phyloP scores from a whole-genome alignment of 1,140 invertebrate species.

The Zaprionus gabonicus region DNA sequence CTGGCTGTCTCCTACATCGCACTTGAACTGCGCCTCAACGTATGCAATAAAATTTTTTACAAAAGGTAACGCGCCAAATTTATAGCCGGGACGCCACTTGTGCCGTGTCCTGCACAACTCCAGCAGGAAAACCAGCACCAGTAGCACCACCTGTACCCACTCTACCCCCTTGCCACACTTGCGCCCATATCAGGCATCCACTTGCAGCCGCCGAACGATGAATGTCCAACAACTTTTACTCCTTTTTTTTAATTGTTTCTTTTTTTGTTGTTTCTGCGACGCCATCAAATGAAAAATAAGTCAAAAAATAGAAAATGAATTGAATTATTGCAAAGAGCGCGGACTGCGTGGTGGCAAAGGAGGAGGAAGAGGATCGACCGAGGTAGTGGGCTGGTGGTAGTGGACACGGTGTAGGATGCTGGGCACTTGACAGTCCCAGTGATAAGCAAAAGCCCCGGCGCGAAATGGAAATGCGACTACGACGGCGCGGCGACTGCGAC shows the following conservation, averaged over 20 bases:
- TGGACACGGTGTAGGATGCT: conserved; percentile 32
- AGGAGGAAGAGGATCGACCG: background rate
- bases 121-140: background rate
- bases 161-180: background rate
- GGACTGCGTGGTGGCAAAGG: background rate
- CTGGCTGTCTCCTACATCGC: conserved; percentile 11
- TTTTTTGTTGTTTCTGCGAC: conserved; percentile 44
- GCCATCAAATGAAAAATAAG: conserved; percentile 78
- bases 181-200: conserved; percentile 40
- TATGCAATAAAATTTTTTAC: conserved; percentile 48
- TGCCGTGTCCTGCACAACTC: conserved; percentile 3
- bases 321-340: conserved; percentile 80
- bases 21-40: conserved; percentile 24
- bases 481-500: conserved; percentile 9
- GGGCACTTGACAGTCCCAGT: conserved; percentile 77
- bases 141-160: conserved; percentile 5
- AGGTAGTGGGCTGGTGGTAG: background rate
- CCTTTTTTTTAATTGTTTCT: conserved; percentile 41
- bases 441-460: conserved; percentile 77
- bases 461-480: conserved; percentile 55
- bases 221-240: conserved; percentile 60
- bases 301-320: conserved; percentile 82
- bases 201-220: conserved; percentile 62
- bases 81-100: conserved; percentile 19
- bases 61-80: conserved; percentile 55